phyloP scores from a whole-genome alignment of 2,888 invertebrate species.

The Zhengitettix transpicula region DNA sequence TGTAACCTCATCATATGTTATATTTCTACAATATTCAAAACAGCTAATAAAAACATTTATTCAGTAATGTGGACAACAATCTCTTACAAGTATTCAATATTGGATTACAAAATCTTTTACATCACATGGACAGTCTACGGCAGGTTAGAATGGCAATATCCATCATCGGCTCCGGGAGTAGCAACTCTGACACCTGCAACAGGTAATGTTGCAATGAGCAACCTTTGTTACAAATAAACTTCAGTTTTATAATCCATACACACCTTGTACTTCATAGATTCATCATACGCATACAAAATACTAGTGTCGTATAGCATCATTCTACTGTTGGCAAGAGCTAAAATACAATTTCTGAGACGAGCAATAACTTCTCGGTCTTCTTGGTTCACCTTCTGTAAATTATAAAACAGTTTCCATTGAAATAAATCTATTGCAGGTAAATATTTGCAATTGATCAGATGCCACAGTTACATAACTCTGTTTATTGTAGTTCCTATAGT shows the following conservation, averaged over 20 bases:
- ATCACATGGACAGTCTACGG: neutral
- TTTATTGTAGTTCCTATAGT: too few relatives aligned
- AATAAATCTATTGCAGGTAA: neutral
- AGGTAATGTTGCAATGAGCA: neutral
- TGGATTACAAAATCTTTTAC: neutral
- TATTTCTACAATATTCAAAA: too few relatives aligned
- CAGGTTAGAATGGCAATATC: neutral
- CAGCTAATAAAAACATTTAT: too few relatives aligned
- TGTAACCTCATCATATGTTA: too few relatives aligned
- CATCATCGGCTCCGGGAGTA: neutral
- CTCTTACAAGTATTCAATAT: too few relatives aligned
- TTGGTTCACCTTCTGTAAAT: slow-evolving; percentile 44
- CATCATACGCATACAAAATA: slow-evolving; percentile 78
- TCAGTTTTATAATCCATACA: slow-evolving; percentile 19
- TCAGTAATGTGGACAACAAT: too few relatives aligned
- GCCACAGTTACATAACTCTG: too few relatives aligned
- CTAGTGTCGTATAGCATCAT: slow-evolving; percentile 87
- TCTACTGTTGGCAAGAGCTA: slow-evolving; percentile 69
- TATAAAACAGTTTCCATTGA: neutral
- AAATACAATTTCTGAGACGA: slow-evolving; percentile 75
- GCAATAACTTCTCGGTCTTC: slow-evolving; percentile 73
- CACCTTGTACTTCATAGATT: slow-evolving; percentile 64
- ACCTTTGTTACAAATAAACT: neutral
- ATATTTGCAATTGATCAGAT: too few relatives aligned
- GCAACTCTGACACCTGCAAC: neutral